phyloP scores from a whole-genome alignment of 2,888 invertebrate genomes.

The Cryptocephalus moraei region DNA sequence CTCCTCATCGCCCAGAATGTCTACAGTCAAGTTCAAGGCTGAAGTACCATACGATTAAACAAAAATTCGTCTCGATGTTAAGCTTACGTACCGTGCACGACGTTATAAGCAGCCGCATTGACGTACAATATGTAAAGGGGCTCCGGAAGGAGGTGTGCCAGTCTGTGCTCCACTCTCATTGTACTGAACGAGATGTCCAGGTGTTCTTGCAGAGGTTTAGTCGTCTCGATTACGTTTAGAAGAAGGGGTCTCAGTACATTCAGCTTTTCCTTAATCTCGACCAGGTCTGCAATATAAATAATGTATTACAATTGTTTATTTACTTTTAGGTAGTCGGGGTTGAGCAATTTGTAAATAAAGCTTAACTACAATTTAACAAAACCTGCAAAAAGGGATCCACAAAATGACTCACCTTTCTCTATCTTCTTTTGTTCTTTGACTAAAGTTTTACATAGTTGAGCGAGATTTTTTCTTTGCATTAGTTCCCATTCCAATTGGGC shows the following conservation, averaged over 20 bases:
- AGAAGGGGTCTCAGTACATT: conserved; percentile 77
- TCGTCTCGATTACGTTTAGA: conserved; percentile 58
- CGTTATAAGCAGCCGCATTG: conserved; percentile 71
- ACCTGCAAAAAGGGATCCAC: background rate
- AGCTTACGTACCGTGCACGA: conserved; percentile 53
- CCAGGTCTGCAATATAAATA: conserved; percentile 22
- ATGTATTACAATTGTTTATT: too few relatives aligned
- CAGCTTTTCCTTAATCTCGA: conserved; percentile 43
- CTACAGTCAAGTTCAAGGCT: conserved; percentile 40
- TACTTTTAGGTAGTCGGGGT: too few relatives aligned
- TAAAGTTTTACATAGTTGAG: conserved; percentile 64
- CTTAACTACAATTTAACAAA: background rate
- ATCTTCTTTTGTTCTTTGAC: conserved; percentile 69
- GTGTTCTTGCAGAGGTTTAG: conserved; percentile 83
- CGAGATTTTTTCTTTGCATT: conserved; percentile 73
- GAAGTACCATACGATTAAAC: conserved; percentile 4
- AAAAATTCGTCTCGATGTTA: too few relatives aligned
- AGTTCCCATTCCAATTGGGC: conserved; percentile 88
- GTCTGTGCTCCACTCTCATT: conserved; percentile 64
- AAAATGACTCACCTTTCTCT: conserved; percentile 47
- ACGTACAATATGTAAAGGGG: conserved; percentile 81
- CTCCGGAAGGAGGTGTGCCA: conserved; percentile 65
- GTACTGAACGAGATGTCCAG: conserved; percentile 72
- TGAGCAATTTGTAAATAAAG: too few relatives aligned
- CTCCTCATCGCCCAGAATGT: conserved; percentile 57